A percentile compares a stretch with the other conserved stretches of the same genome.
phyloP scores from a whole-genome alignment of 2,888 invertebrate species.

The Leptinotarsa juncta region DNA sequence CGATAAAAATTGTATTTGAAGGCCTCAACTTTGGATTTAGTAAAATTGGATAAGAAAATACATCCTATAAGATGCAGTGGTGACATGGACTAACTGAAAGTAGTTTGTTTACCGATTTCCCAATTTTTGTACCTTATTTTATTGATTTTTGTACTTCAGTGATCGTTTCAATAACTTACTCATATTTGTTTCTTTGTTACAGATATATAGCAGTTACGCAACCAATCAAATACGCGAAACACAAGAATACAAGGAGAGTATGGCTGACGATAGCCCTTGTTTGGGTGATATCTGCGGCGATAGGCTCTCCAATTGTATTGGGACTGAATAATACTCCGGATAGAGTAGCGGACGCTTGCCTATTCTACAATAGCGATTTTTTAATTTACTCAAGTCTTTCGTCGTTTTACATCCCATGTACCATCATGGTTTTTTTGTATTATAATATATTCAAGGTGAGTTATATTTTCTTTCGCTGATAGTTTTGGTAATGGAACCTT shows the following conservation, averaged over 20 bases:
- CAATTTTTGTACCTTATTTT: too few species aligned
- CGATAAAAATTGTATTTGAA: too few species aligned
- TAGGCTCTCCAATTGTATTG: constrained; percentile 95
- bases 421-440: constrained; percentile 98
- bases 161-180: neutral
- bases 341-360: constrained; percentile 85
- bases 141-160: too few species aligned
- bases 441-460: constrained; percentile 96
- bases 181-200: constrained; percentile 58
- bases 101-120: too few species aligned
- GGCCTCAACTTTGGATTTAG: too few species aligned
- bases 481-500: too few species aligned
- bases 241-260: constrained; percentile 95
- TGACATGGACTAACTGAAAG: too few species aligned
- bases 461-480: constrained; percentile 29
- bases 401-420: constrained; percentile 98
- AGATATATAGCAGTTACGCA: constrained; percentile 99
- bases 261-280: constrained; percentile 95
- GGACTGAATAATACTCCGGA: constrained; percentile 95
- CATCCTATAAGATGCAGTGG: too few species aligned
- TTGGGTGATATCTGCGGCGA: constrained; percentile 95
- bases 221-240: constrained; percentile 98
- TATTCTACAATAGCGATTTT: constrained; percentile 98
- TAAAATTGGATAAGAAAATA: too few species aligned
- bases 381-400: constrained; percentile 97